These are phyloP conservation scores for Trididemnum clinides DNA, from an alignment of 23 tunicate species.

Conservation along the genomic window DNA sequence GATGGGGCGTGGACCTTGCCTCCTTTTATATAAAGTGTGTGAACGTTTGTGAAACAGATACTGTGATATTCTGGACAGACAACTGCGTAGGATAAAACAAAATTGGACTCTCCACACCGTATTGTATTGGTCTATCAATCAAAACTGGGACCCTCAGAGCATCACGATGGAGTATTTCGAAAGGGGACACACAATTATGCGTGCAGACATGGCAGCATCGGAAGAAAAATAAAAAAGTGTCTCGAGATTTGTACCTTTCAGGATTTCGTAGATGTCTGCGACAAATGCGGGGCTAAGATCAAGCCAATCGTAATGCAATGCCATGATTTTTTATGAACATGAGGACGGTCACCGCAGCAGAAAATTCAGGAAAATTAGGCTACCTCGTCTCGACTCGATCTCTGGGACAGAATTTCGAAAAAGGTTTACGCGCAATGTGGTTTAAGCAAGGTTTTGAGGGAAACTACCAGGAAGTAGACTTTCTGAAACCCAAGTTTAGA, in stretches of 20 bases:
- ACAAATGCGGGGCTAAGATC: too few relatives aligned
- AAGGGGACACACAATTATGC: slow-evolving; percentile 20
- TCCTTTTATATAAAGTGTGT: not conserved
- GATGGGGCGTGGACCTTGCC: not conserved
- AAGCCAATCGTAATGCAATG: too few relatives aligned
- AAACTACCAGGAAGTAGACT: too few relatives aligned
- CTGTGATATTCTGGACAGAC: not conserved
- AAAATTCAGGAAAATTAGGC: too few relatives aligned
- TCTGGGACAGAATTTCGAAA: too few relatives aligned
- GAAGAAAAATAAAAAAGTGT: not conserved
- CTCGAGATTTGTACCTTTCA: not conserved
- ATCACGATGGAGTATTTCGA: slow-evolving; percentile 12
- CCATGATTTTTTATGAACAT: too few relatives aligned
- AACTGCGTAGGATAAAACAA: not conserved
- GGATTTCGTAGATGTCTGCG: too few relatives aligned
- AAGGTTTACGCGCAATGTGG: too few relatives aligned
- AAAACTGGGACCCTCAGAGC: not conserved
- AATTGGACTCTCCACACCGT: not conserved
- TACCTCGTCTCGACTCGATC: too few relatives aligned
- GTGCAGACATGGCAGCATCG: not conserved
- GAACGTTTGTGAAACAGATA: not conserved
- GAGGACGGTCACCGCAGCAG: too few relatives aligned
- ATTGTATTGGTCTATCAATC: not conserved
- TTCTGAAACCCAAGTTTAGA: too few relatives aligned
- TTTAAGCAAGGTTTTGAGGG: too few relatives aligned